Conservation (phyloP, 2,888 invertebrate species). For the Drosophila melanosoma region DNA sequence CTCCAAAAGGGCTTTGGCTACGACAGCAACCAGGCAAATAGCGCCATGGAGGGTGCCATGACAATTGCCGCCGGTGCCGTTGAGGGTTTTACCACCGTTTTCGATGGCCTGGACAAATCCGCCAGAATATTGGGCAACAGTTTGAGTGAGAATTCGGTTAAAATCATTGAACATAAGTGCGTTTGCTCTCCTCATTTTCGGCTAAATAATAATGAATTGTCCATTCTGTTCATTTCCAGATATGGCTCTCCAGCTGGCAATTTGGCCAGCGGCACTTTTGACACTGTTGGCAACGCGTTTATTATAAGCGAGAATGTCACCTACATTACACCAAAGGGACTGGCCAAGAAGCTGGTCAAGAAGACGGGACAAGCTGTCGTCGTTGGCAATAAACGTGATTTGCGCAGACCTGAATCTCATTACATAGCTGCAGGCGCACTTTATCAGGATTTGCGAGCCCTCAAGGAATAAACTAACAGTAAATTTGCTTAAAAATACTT, state of each 20-base stretch:
- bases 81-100: constrained; percentile 90
- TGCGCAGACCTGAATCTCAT: constrained; percentile 70
- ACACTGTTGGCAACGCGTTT: constrained; percentile 89
- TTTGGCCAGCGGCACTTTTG: constrained; percentile 88
- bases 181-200: constrained; percentile 54
- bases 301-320: constrained; percentile 88
- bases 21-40: constrained; percentile 86
- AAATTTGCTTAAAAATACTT: neutral
- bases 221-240: constrained; percentile 83
- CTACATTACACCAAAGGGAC: constrained; percentile 88
- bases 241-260: constrained; percentile 89
- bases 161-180: constrained; percentile 90
- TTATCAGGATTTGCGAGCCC: constrained; percentile 82
- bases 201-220: neutral
- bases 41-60: constrained; percentile 87
- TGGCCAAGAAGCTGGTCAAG: constrained; percentile 88
- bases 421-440: constrained; percentile 81
- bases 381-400: constrained; percentile 82
- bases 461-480: constrained; percentile 58
- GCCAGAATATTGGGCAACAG: constrained; percentile 88
- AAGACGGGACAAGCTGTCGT: constrained; percentile 87
- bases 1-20: constrained; percentile 87
- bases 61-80: constrained; percentile 90
- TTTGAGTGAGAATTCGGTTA: constrained; percentile 90
- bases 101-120: constrained; percentile 89